Evolutionary conservation across 2,797 vertebrate species (phyloP).

Genomic region (Vireo griseus): DNA sequence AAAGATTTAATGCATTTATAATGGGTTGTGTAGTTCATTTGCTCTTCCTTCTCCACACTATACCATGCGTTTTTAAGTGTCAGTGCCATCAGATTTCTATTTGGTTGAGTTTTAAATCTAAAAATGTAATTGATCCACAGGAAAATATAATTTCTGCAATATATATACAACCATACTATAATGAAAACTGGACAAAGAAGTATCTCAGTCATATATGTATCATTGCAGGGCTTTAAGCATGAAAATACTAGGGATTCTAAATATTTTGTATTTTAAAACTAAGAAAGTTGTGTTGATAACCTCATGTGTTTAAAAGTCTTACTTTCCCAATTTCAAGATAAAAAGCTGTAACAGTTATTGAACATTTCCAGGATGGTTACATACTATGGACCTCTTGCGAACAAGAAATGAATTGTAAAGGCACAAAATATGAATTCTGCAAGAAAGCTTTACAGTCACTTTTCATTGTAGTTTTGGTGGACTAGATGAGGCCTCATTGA

Average conservation of each 20-base stretch:
- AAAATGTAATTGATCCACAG: constrained; percentile 69
- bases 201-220: constrained; percentile 72
- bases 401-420: constrained; percentile 66
- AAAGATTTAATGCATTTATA: constrained; percentile 74
- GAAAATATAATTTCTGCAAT: constrained; percentile 58
- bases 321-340: constrained; percentile 59
- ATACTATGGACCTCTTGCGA: constrained; percentile 42
- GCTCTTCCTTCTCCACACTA: constrained; percentile 70
- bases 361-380: constrained; percentile 51
- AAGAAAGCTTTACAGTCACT: constrained; percentile 65
- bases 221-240: constrained; percentile 75
- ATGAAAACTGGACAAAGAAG: constrained; percentile 70
- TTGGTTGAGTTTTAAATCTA: constrained; percentile 69
- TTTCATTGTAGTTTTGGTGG: constrained; percentile 70
- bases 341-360: constrained; percentile 37
- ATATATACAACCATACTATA: constrained; percentile 68
- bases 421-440: constrained; percentile 77
- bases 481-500: constrained; percentile 62
- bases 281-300: constrained; percentile 67
- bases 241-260: constrained; percentile 72
- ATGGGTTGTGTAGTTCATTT: constrained; percentile 74
- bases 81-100: constrained; percentile 69
- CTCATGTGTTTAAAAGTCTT: constrained; percentile 59
- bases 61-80: constrained; percentile 68
- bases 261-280: constrained; percentile 73